These are phyloP conservation scores for Rhinopomastus cyanomelas DNA, from an alignment of 2,113 vertebrate species.

Conservation along the genomic window DNA sequence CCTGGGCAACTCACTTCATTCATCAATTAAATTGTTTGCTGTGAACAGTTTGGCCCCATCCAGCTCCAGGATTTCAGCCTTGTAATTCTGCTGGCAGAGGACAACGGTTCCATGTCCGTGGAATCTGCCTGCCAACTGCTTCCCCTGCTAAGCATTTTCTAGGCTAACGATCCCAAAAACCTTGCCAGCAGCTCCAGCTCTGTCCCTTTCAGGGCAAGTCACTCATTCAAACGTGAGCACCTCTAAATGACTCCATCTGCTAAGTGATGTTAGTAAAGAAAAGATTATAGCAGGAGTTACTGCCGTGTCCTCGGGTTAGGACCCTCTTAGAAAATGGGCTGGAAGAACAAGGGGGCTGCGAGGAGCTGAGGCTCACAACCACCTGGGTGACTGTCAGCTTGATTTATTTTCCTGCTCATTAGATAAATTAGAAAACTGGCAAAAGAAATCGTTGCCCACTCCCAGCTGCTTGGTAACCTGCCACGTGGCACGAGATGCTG, in stretches of 20 bases:
- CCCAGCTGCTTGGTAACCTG: constrained; percentile 27
- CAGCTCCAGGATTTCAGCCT: constrained; percentile 61
- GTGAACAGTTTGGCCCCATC: constrained; percentile 50
- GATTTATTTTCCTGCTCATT: constrained; percentile 65
- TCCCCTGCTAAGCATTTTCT: constrained; percentile 67
- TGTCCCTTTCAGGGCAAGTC: constrained; percentile 60
- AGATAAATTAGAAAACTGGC: constrained; percentile 62
- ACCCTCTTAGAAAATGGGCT: constrained; percentile 47
- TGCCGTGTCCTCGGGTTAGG: constrained; percentile 28
- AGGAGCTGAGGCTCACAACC: constrained; percentile 33
- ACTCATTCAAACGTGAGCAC: constrained; percentile 59
- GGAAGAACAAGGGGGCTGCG: constrained; percentile 16
- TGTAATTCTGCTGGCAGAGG: constrained; percentile 69
- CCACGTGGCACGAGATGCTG: neutral
- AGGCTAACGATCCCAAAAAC: constrained; percentile 46
- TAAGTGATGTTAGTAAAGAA: constrained; percentile 54
- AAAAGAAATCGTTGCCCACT: neutral
- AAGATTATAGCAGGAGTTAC: constrained; percentile 62
- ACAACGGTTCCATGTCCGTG: neutral
- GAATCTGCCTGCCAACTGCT: constrained; percentile 67
- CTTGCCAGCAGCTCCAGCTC: constrained; percentile 59
- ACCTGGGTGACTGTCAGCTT: constrained; percentile 63
- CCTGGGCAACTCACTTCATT: constrained; percentile 53
- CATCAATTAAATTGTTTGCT: constrained; percentile 70
- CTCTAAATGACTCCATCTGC: constrained; percentile 70